Evolutionary conservation across 1,140 invertebrate species (phyloP), one percentile per base, ranked within the genome.

Genomic region (Dreissena polymorpha): DNA sequence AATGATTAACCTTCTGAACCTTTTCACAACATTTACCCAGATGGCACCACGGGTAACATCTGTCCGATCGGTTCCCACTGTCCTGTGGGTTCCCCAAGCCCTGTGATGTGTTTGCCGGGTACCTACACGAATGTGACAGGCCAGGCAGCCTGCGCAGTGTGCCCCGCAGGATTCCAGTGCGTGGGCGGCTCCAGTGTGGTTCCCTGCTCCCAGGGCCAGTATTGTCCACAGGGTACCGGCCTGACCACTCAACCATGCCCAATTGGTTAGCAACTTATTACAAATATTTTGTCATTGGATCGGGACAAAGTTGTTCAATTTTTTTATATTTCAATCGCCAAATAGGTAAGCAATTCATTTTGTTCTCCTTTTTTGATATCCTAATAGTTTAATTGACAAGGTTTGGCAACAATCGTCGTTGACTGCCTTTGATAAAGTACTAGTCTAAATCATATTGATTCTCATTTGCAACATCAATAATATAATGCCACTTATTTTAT

Each of bases 51-150:
- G 16, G 91, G 91, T 67, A 75, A 91, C 67, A 88, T 91, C 39
- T 92, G 91, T 73, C 91, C 91, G 16, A 77, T 91, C 13, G 91
- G 91, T 67, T 64, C 90, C 81, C 90, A 90, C 84, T 92, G 91
- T 71, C 89, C 90, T 23, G 60, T 75, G 6, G 91, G 90, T 39
- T 91, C 90, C 16, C 18, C 60, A 3, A 39, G 64, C 8, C 86
- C 89, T 0, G 74, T 18, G 16, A 67, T 85, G 0, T 92, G 91
- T 80, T 67, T 85, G n/a, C 76, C 85, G 67, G 83, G 86, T 21
- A 90, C 88, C 7, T 92, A 89, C 89, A 92, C 91, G 88, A 91
- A 92, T 84, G 86, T 89, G 67, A 91, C 91, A 6, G 91, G 91
- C 14, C 90, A 88, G 0, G 84, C 83, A 0, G 84, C 51, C 0